These are phyloP conservation scores for Hemithea aestivaria DNA, from an alignment of 2,888 invertebrate species.

Conservation along the genomic window DNA sequence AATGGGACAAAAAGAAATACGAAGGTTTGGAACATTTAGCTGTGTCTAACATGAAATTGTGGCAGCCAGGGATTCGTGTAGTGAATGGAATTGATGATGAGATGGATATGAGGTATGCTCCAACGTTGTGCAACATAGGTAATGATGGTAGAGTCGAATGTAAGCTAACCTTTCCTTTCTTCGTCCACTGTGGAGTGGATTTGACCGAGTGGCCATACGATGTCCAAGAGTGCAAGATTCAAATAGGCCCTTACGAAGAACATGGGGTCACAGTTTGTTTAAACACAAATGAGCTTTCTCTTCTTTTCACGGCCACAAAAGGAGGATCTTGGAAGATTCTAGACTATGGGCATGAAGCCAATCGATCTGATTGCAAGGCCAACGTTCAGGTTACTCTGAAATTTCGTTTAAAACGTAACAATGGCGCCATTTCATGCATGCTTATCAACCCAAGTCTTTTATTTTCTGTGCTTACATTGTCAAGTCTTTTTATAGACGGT, in stretches of 20 bases:
- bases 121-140: constrained; percentile 15
- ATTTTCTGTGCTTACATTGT: constrained; percentile 22
- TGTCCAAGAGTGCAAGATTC: constrained; percentile 26
- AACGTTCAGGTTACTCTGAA: constrained; percentile 15
- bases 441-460: constrained; percentile 24
- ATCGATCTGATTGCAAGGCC: constrained; percentile 6
- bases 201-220: constrained; percentile 37
- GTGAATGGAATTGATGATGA: constrained; percentile 26
- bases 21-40: constrained; percentile 25
- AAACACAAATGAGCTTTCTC: too few relatives aligned
- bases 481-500: constrained; percentile 19
- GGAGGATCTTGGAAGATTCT: constrained; percentile 36
- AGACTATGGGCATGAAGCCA: constrained; percentile 5
- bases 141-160: constrained; percentile 19
- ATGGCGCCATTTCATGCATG: constrained; percentile 19
- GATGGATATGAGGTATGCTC: not conserved
- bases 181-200: constrained; percentile 20
- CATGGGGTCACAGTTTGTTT: constrained; percentile 17
- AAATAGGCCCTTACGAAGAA: constrained; percentile 23
- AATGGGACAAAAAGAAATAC: constrained; percentile 40
- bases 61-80: constrained; percentile 34
- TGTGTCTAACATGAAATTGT: constrained; percentile 14
- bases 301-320: constrained; percentile 1
- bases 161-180: not conserved
- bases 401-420: constrained; percentile 24